Conservation (phyloP, 2,113 vertebrate genomes). For the Herpailurus yagouaroundi region DNA sequence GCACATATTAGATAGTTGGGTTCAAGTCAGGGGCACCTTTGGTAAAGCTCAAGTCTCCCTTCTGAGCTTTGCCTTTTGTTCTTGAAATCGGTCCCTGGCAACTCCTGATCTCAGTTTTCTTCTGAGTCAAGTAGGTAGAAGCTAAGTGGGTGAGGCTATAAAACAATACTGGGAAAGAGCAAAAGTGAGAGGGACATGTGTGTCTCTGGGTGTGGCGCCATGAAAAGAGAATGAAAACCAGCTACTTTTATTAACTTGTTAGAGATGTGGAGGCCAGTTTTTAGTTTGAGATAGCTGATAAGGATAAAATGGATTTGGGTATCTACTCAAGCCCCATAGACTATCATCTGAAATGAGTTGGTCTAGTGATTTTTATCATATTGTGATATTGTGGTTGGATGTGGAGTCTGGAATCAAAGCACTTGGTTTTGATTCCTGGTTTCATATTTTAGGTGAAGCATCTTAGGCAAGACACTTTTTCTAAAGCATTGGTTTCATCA, state of each 20-base stretch:
- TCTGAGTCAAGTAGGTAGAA: background rate
- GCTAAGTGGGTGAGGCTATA: background rate
- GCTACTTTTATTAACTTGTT: background rate
- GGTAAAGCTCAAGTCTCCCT: background rate
- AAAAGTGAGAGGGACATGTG: background rate
- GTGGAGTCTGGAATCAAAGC: background rate
- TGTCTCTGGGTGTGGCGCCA: background rate
- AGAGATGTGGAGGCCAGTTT: background rate
- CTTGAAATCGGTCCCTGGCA: background rate
- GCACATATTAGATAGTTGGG: background rate
- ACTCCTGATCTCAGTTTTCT: background rate
- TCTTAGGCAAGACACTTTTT: background rate
- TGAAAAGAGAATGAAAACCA: background rate
- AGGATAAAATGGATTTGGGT: background rate
- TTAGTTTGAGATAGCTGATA: background rate
- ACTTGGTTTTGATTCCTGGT: background rate
- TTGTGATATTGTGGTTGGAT: background rate
- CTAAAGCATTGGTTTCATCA: background rate
- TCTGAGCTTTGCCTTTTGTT: constrained; percentile 53
- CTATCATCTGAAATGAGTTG: background rate
- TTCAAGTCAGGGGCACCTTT: constrained; percentile 40
- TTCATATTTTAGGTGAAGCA: background rate
- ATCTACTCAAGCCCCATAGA: background rate
- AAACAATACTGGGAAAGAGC: background rate
- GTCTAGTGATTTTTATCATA: background rate